Percentiles rank a stretch among this genome's conserved stretches.
These are phyloP conservation scores for Tubulanus polymorphus DNA, from an alignment of 2,888 invertebrate genomes.

Conservation along the genomic window DNA sequence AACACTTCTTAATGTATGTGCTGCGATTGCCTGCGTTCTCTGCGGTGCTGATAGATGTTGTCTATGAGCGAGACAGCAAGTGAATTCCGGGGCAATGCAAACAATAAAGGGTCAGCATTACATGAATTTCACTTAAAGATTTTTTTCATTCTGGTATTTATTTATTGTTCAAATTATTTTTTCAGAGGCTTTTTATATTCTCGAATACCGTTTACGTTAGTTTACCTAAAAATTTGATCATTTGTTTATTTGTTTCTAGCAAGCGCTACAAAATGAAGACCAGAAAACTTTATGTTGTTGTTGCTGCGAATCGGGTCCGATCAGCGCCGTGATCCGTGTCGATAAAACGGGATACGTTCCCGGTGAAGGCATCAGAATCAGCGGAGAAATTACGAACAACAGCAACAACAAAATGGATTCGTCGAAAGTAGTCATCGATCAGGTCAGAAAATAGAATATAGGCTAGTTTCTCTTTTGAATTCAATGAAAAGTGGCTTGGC, in stretches of 20 bases:
- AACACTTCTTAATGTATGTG: too few species aligned
- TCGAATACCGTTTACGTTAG: too few species aligned
- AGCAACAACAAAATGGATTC: constrained; percentile 80
- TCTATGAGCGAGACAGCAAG: too few species aligned
- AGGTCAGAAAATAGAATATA: constrained; percentile 52
- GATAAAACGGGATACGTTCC: constrained; percentile 93
- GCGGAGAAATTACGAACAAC: constrained; percentile 78
- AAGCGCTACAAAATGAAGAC: constrained; percentile 64
- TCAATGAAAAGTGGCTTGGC: too few species aligned
- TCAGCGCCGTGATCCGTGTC: constrained; percentile 78
- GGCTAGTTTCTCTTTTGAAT: background rate
- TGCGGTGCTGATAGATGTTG: too few species aligned
- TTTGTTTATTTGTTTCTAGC: constrained; percentile 54
- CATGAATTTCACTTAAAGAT: too few species aligned
- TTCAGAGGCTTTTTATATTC: constrained; percentile 16
- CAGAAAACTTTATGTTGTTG: constrained; percentile 61
- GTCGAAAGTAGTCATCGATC: constrained; percentile 80
- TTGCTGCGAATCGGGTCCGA: constrained; percentile 69
- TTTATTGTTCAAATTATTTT: background rate
- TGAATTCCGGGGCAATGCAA: too few species aligned
- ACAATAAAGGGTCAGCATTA: too few species aligned
- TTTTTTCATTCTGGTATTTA: background rate
- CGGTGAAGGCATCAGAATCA: constrained; percentile 84
- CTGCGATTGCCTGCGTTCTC: too few species aligned
- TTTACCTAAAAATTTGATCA: background rate